Evolutionary conservation across 2,113 vertebrate species (phyloP).

Genomic region (Progne subis): DNA sequence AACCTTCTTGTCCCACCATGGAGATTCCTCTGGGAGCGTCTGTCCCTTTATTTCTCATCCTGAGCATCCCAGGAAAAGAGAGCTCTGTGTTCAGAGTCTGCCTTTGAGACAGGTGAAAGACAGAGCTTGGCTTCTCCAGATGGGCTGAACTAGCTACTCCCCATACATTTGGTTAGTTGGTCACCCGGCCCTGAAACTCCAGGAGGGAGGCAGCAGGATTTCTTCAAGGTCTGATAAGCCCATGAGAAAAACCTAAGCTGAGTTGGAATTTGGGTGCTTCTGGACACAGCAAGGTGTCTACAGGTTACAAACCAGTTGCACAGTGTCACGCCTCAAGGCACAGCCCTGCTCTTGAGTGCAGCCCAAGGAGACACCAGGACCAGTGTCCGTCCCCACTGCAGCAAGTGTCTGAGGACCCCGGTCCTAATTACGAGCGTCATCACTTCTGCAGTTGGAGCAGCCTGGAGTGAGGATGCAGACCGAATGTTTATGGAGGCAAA

Average conservation of each 20-base stretch:
- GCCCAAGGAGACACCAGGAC: not conserved
- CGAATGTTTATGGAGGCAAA: constrained; percentile 59
- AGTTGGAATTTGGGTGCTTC: not conserved
- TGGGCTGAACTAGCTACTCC: not conserved
- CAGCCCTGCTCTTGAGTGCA: not conserved
- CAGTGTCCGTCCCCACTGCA: fast-evolving
- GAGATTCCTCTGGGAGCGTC: not conserved
- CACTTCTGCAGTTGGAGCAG: not conserved
- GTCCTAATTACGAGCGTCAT: not conserved
- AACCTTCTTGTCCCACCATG: not conserved
- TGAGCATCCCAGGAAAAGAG: fast-evolving
- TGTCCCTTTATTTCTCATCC: not conserved
- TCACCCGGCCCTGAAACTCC: not conserved
- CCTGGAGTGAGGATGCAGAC: constrained; percentile 12
- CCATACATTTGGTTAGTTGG: fast-evolving
- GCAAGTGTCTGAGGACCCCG: not conserved
- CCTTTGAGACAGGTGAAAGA: not conserved
- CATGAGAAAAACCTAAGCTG: not conserved
- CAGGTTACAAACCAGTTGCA: not conserved
- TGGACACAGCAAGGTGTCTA: not conserved
- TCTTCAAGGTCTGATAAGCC: not conserved
- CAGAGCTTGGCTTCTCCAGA: not conserved
- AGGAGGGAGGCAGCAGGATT: not conserved
- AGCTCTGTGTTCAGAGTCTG: not conserved
- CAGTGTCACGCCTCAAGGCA: not conserved